Conservation (phyloP, 2,888 invertebrate species). For the Nymphalis polychloros region DNA sequence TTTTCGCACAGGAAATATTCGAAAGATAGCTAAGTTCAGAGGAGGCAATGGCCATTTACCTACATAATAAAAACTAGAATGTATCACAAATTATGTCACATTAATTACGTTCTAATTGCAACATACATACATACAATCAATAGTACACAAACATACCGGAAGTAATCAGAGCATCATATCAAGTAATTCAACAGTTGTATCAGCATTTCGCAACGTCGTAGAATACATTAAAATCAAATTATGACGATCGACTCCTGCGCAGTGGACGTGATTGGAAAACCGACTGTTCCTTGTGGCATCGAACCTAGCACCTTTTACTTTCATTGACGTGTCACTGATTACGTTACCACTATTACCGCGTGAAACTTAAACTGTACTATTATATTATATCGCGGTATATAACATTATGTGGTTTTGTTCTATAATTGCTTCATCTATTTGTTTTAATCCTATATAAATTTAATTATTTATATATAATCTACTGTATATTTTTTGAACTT, state of each 20-base stretch:
- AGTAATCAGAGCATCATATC: not conserved
- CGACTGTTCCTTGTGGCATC: conserved; percentile 17
- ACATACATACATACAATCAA: not conserved
- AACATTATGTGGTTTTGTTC: not conserved
- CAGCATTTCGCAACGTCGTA: not conserved
- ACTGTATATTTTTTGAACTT: no score
- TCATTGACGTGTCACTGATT: conserved; percentile 23
- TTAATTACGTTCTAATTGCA: no score
- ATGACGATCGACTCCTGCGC: conserved; percentile 9
- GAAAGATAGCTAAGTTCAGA: no score
- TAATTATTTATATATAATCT: no score
- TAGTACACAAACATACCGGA: not conserved
- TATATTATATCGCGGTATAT: not conserved
- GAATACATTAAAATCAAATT: conserved; percentile 16
- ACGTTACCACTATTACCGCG: conserved; percentile 13
- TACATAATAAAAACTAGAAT: no score
- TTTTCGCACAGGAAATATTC: no score
- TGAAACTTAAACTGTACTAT: not conserved
- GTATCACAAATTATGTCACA: no score
- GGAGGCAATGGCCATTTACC: no score
- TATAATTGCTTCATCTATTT: not conserved
- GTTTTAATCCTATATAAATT: no score
- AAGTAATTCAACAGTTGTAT: not conserved
- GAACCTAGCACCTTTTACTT: conserved; percentile 35
- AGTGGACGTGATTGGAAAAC: conserved; percentile 13